Conservation (phyloP, 2,888 invertebrate species). For the Microplitis deprimator region DNA sequence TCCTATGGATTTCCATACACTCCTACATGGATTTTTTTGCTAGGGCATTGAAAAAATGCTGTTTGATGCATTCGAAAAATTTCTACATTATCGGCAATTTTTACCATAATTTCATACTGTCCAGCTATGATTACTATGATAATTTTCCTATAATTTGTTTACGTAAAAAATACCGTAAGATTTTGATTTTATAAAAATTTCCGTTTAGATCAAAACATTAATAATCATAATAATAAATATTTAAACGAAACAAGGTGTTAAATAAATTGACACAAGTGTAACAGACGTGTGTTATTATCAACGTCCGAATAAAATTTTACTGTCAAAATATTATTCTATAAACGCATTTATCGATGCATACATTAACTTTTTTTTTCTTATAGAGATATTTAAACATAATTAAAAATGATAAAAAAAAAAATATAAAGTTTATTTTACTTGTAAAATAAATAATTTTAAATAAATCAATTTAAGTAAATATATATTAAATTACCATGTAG, state of each 20-base stretch:
- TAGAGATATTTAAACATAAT: neutral
- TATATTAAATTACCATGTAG: neutral
- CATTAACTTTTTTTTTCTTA: neutral
- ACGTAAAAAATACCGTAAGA: too few species aligned
- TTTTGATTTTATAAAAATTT: neutral
- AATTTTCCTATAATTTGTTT: too few species aligned
- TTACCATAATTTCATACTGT: too few species aligned
- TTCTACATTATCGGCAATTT: too few species aligned
- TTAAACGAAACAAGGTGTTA: neutral
- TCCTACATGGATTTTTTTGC: too few species aligned
- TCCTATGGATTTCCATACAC: too few species aligned
- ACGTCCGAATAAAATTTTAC: neutral
- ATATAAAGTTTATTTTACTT: too few species aligned
- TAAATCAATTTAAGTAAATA: neutral
- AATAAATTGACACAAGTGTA: neutral
- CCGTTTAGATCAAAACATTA: neutral
- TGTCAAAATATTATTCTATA: neutral
- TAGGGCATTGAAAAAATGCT: too few species aligned
- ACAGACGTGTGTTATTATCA: neutral
- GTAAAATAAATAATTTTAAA: neutral
- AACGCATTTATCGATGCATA: neutral
- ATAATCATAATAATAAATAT: neutral
- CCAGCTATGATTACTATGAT: too few species aligned
- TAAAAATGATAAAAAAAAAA: too few species aligned
- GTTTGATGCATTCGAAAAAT: too few species aligned